Evolutionary conservation across 2,888 invertebrate species (phyloP), one percentile per base, ranked within the genome.

Genomic region (Cynaeus angustus): DNA sequence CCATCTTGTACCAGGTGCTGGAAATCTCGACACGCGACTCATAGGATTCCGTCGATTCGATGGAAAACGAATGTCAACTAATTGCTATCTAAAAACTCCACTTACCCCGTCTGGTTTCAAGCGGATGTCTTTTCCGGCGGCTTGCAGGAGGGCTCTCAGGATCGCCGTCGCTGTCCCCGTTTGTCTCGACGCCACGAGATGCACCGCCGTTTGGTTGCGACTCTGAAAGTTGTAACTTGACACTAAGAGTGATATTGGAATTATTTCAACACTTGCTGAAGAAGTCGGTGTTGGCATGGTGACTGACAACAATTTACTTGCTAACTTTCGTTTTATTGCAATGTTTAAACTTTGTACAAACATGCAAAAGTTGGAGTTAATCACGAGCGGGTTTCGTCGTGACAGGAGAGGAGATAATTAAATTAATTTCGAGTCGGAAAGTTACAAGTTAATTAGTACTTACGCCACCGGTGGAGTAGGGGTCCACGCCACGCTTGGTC

Each of bases 391-490:
- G 33, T 26, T 50, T 50, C 13, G 6, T 50, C 21, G 14, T 48
- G 21, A 21, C 30, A 37, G 37, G 9, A 9, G 37, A 53, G 28
- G 43, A 21, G 41, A 41, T 64, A 53, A 50, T 53, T 43, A 28
- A 43, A 59, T 26, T 46, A 59, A 9, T 55, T 53, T 33, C 12
- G 10, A 14, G 16, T 12, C 12, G 9, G 21, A 21, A 4, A 4
- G 21, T 21, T 21, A 4, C 1, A 21, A 21, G 4, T 21, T 21
- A 21, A 21, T 21, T 21, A 21, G 2, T 66, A 89, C 95, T 91
- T 88, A 98, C 98, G 86, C 97, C 98, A 82, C 98, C 98, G 0
- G 95, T 92, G 41, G 95, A 93, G 81, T 94, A 94, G 10, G 97
- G 92, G 86, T 99, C 98, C 7, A 98, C 96, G 38, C 94, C 94